These are phyloP conservation scores for Oryzias sinensis DNA, from an alignment of 2,797 vertebrate genomes.

Conservation along the genomic window DNA sequence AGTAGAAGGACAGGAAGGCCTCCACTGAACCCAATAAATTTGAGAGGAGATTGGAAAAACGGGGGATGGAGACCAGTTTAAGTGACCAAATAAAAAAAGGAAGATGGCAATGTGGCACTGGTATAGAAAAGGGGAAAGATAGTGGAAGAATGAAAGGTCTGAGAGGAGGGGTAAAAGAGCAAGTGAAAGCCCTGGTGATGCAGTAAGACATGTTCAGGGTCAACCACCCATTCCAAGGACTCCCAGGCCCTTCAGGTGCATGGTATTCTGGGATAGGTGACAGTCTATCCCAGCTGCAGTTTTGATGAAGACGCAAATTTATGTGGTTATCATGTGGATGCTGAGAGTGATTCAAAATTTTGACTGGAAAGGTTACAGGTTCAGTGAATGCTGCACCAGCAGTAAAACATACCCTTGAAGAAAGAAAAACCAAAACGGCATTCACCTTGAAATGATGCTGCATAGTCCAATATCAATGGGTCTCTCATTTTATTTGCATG, in stretches of 20 bases:
- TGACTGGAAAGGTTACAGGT: slow-evolving; percentile 66
- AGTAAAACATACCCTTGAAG: slow-evolving; percentile 61
- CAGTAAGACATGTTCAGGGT: slow-evolving; percentile 69
- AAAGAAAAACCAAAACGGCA: slow-evolving; percentile 42
- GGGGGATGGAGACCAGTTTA: slow-evolving; percentile 80
- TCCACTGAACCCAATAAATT: slow-evolving; percentile 89
- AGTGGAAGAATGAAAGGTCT: slow-evolving; percentile 62
- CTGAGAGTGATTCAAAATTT: slow-evolving; percentile 62
- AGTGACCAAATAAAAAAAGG: slow-evolving; percentile 84
- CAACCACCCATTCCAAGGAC: slow-evolving; percentile 72
- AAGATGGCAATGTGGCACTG: slow-evolving; percentile 68
- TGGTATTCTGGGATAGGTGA: slow-evolving; percentile 62
- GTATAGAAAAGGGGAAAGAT: slow-evolving; percentile 58
- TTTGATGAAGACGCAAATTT: slow-evolving; percentile 78
- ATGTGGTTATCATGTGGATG: slow-evolving; percentile 76
- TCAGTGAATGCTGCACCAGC: slow-evolving; percentile 43
- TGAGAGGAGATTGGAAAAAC: slow-evolving; percentile 86
- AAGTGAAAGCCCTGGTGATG: slow-evolving; percentile 65
- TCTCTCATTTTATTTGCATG: slow-evolving; percentile 70
- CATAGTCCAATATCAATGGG: slow-evolving; percentile 36
- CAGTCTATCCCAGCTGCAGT: slow-evolving; percentile 67
- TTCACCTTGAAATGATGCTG: slow-evolving; percentile 62
- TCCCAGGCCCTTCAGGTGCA: slow-evolving; percentile 64
- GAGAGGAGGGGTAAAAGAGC: slow-evolving; percentile 55
- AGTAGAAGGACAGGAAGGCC: slow-evolving; percentile 85